phyloP scores from a whole-genome alignment of 2,797 vertebrate genomes.

The Todus mexicanus region DNA sequence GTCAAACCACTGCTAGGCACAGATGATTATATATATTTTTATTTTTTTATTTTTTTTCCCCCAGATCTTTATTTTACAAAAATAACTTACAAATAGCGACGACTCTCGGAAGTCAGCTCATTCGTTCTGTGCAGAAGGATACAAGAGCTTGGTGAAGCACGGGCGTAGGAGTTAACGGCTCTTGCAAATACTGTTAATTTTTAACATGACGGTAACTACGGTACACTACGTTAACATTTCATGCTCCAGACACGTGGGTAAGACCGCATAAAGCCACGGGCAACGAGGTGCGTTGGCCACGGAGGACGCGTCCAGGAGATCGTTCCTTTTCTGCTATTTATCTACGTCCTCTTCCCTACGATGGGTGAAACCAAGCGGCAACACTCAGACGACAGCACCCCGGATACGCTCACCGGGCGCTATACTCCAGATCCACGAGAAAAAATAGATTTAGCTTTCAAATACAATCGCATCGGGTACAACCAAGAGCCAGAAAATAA shows the following conservation, averaged over 20 bases:
- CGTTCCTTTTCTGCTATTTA: conserved; percentile 26
- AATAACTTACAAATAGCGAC: conserved; percentile 77
- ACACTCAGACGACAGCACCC: conserved; percentile 51
- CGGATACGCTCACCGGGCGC: conserved; percentile 58
- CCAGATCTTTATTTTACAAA: conserved; percentile 72
- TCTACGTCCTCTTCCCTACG: background rate
- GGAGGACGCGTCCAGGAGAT: conserved; percentile 26
- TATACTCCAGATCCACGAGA: conserved; percentile 62
- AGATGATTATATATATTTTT: too few species aligned
- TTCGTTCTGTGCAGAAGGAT: background rate
- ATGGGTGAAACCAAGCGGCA: conserved; percentile 1
- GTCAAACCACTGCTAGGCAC: background rate
- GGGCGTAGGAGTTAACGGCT: background rate
- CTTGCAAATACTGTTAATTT: conserved; percentile 38
- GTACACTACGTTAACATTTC: conserved; percentile 30
- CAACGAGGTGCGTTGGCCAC: conserved; percentile 32
- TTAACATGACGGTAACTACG: conserved; percentile 27
- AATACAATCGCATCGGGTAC: conserved; percentile 69
- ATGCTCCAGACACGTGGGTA: background rate
- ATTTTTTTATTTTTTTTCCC: background rate
- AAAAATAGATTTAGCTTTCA: conserved; percentile 79
- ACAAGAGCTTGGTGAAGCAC: background rate
- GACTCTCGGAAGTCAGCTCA: conserved; percentile 26
- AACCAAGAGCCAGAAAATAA: conserved; percentile 72
- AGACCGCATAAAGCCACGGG: conserved; percentile 40